Base-by-base conservation (phyloP, 23 tunicate species). In the Halocynthia roretzi region DNA sequence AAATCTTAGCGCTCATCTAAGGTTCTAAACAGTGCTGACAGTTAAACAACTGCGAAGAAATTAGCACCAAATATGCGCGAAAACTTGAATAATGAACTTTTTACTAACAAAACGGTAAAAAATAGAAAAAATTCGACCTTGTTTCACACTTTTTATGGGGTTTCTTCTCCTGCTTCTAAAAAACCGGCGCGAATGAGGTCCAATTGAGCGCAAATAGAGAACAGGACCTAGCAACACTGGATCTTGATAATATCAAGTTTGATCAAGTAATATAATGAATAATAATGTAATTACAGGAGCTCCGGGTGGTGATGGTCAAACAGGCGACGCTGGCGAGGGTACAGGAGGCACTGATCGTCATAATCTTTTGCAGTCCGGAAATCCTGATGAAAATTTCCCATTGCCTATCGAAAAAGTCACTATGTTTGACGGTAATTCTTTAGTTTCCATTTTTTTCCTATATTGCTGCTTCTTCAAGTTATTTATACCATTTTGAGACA, bases 311-410 rank as follows among this genome's bases (percentile, higher is more conserved):
- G 96, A 96, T 62, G 99, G 99, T 6, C 93, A 86, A 72, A 78
- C 96, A 0, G 99, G 99, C 19, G 74, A 75, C 48, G 99, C 87
- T 10, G 99, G 99, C 6, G 93, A 96, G 76, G 99, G 99, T 21
- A 62, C 55, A 61, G 91, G 62, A 6, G 96, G 96, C 54, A 82
- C 99, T 6, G 99, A 96, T 67, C 62, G 96, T 61, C 71, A 83
- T 77, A 96, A 96, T 54, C 18, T 89, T 52, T 84, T 89, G 7
- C 79, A 85, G 62, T 68, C 85, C 31, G 67, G 5, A 2, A 63
- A 62, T 22, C 80, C 96, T n/a, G 80, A 69, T 12, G 83, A 65
- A 10, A 96, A 89, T 76, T 82, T 81, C 62, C 99, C 99, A 6
- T 18, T 31, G 8, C 83, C 98, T 8, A 69, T 67, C 22, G 87